A percentile compares a stretch with the other conserved stretches of the same genome.
Evolutionary conservation across 1,140 invertebrate species (phyloP).

Genomic region (Plutomurus gul): DNA sequence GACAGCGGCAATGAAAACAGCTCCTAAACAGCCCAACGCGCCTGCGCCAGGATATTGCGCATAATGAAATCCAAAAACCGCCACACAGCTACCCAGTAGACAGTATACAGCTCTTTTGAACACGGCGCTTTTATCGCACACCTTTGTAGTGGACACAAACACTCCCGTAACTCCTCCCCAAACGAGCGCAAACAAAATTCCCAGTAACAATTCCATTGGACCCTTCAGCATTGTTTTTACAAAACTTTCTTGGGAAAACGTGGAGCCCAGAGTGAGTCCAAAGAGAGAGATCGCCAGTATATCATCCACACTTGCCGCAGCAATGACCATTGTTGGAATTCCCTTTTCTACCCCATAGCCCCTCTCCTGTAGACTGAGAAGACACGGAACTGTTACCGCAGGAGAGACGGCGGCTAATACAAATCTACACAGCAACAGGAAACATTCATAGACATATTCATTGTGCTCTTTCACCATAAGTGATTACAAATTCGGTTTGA

Average conservation of each 20-base stretch:
- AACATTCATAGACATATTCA: not conserved
- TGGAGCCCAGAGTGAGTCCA: constrained; percentile 81
- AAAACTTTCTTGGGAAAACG: constrained; percentile 70
- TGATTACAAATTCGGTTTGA: not conserved
- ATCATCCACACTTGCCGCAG: constrained; percentile 85
- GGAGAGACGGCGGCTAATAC: constrained; percentile 90
- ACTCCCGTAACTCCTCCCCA: constrained; percentile 76
- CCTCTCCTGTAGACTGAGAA: constrained; percentile 78
- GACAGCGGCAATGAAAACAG: constrained; percentile 59
- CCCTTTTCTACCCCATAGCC: constrained; percentile 91
- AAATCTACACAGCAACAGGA: constrained; percentile 60
- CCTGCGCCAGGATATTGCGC: constrained; percentile 57
- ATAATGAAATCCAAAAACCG: constrained; percentile 46
- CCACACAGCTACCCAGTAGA: constrained; percentile 35
- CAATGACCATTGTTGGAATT: constrained; percentile 91
- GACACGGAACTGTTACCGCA: constrained; percentile 89
- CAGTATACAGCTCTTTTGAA: not conserved
- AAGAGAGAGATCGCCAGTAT: constrained; percentile 85
- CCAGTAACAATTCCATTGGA: constrained; percentile 73
- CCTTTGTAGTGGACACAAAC: not conserved
- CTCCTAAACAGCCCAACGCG: constrained; percentile 58
- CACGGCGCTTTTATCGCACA: not conserved
- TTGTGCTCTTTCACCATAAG: too few relatives aligned
- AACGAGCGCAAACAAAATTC: constrained; percentile 73
- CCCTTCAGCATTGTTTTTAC: constrained; percentile 65